Evolutionary conservation across 2,797 vertebrate genomes (phyloP), one percentile per base, ranked within the genome.

Genomic region (Heteromormyrus szaboi): DNA sequence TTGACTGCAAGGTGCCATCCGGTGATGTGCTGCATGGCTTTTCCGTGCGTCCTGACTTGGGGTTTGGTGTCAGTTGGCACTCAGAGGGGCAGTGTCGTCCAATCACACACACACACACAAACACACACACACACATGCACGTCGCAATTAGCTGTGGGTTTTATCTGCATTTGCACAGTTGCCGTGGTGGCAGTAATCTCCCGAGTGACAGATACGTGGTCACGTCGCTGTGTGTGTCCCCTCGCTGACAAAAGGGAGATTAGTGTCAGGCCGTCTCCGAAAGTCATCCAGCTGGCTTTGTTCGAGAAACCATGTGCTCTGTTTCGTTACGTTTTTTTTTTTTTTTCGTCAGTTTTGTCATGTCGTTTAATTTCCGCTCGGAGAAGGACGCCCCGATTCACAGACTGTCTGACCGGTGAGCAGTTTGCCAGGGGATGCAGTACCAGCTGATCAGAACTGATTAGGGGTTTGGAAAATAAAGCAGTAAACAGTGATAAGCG

Each of bases 111-210:
- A 59, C 56, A 22, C 56, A 25, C n/a, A 65, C n/a, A 65, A 1
- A 68, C 11, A 0, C 25, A 72, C n/a, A 48, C n/a, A 37, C 22
- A 56, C 22, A 86, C 7, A 85, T 19, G 48, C 17, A 86, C 56
- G 56, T 14, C 14, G 9, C 50, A 48, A 51, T 51, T 56, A 68
- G 44, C 50, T 2, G 2, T 3, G 2, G 68, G 19, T 59, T 46
- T 51, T 76, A 50, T 50, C 83, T 72, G 81, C 56, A 88, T 88
- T 89, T 84, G 19, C 50, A 72, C 48, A 54, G 89, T 88, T 90
- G 87, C 41, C n/a, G 62, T 65, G 59, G 81, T 9, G 54, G 84
- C 68, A 56, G 17, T 85, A 88, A 88, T 90, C 87, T 88, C 76
- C 17, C 7, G 62, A 48, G 81, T 86, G 89, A 81, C 59, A 59